These are phyloP conservation scores for Sebastes taczanowskii DNA, from an alignment of 2,797 vertebrate genomes.

Conservation along the genomic window DNA sequence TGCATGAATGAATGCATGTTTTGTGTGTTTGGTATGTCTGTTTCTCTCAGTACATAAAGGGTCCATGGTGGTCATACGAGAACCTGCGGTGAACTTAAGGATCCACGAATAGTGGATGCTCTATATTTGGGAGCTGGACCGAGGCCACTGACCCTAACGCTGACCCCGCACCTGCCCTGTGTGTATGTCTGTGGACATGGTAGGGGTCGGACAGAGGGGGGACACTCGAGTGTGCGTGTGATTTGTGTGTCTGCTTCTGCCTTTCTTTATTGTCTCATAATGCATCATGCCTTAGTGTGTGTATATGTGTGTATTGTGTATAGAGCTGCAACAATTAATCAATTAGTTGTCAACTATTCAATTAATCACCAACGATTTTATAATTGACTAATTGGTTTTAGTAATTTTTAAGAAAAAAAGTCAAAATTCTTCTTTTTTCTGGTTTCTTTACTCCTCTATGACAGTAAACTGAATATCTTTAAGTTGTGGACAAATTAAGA, in stretches of 20 bases:
- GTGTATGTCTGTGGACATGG: constrained; percentile 27
- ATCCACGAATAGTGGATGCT: constrained; percentile 68
- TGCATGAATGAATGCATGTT: constrained; percentile 55
- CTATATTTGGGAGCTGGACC: constrained; percentile 84
- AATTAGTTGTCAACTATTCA: too few relatives aligned
- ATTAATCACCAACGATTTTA: too few relatives aligned
- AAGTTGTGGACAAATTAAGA: too few relatives aligned
- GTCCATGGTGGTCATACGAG: constrained; percentile 66
- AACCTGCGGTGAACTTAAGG: constrained; percentile 58
- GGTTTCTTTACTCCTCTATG: too few relatives aligned
- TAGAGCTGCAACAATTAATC: too few relatives aligned
- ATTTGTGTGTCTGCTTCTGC: background rate
- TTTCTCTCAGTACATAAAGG: constrained; percentile 60
- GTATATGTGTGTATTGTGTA: background rate
- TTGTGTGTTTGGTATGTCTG: constrained; percentile 63
- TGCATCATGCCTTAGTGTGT: background rate
- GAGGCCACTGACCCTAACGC: constrained; percentile 69
- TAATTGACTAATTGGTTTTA: too few relatives aligned
- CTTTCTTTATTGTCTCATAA: background rate
- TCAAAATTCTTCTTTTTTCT: too few relatives aligned
- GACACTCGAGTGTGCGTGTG: background rate
- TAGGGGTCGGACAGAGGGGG: background rate
- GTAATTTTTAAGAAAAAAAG: too few relatives aligned
- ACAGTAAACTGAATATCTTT: too few relatives aligned
- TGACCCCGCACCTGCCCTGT: constrained; percentile 79